Evolutionary conservation across 2,113 vertebrate genomes (phyloP), one percentile per base, ranked within the genome.

Genomic region (Gobiocypris rarus): DNA sequence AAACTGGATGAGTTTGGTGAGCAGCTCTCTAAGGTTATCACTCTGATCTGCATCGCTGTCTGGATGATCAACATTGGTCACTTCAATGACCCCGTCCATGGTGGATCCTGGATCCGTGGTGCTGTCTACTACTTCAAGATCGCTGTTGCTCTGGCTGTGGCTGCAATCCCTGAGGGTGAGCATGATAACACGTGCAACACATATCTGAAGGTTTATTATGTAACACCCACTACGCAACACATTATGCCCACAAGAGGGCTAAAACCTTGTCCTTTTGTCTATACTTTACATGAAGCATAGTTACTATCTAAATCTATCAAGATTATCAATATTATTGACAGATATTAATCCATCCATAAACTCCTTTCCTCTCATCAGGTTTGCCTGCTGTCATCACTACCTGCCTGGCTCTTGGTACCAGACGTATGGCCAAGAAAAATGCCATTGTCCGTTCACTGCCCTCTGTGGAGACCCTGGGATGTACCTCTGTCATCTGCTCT

Each of bases 111-210:
- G 97, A 94, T 98, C 92, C 96, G 97, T 0, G 97, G 97, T 0
- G 97, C 97, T 52, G 96, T 98, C 89, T 98, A 98, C 92, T 98
- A 98, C 93, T 98, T 98, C 90, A 98, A 98, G 93, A 98, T 98
- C 2, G 97, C 97, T 0, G 97, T 98, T 0, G 97, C 97, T 77
- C 86, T 98, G 89, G 97, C 96, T 50, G 97, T 97, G 86, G 97
- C 96, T 34, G 97, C 97, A 58, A 98, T 98, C 89, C 97, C 96
- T 0, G 97, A 97, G 92, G 97, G 97, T 97, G 82, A 88, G 92
- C 0, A 50, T 52, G 9, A 48, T 41, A 45, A 71, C 34, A 14
- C 13, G 8, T 56, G 10, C 9, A 14, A n/a, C 28, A 75, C 74
- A 38, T 38, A 10, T 43, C 48, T 10, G 13, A 75, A 34, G 13